phyloP scores from a whole-genome alignment of 2,797 vertebrate genomes.

The Hydrocynus forskahlii region DNA sequence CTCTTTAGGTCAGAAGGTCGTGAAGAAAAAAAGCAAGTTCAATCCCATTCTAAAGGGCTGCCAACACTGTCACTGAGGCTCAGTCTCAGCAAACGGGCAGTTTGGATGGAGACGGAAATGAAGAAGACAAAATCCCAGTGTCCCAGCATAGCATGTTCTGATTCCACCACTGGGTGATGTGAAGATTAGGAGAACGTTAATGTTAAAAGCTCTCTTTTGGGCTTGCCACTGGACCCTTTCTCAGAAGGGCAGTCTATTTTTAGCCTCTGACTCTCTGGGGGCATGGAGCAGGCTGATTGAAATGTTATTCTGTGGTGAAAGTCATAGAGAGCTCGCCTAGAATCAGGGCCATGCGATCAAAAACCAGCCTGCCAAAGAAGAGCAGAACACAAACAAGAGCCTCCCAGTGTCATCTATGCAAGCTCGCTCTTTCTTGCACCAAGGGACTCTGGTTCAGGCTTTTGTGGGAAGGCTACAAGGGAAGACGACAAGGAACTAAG shows the following conservation, averaged over 20 bases:
- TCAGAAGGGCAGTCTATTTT: slow-evolving; percentile 70
- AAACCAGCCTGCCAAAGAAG: slow-evolving; percentile 6
- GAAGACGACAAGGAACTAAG: neutral
- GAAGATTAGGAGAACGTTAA: slow-evolving; percentile 13
- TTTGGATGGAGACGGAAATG: slow-evolving; percentile 13
- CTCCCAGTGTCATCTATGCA: neutral
- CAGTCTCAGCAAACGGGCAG: neutral
- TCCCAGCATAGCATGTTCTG: neutral
- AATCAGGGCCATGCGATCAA: slow-evolving; percentile 25
- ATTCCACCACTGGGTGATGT: slow-evolving; percentile 15
- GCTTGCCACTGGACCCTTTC: slow-evolving; percentile 65
- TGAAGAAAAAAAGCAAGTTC: slow-evolving; percentile 6
- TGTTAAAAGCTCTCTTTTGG: slow-evolving; percentile 16
- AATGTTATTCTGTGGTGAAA: slow-evolving; percentile 44
- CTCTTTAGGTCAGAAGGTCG: slow-evolving; percentile 19
- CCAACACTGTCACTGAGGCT: neutral
- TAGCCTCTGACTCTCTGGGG: slow-evolving; percentile 69
- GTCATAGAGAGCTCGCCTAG: neutral
- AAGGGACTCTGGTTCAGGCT: neutral
- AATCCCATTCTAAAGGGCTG: slow-evolving; percentile 4
- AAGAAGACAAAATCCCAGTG: neutral
- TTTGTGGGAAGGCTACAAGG: neutral
- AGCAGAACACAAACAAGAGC: slow-evolving; percentile 15
- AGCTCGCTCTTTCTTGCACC: neutral
- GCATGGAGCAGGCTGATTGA: slow-evolving; percentile 36